Evolutionary conservation across 1,140 invertebrate genomes (phyloP).

Genomic region (Meloidogyne floridensis): DNA sequence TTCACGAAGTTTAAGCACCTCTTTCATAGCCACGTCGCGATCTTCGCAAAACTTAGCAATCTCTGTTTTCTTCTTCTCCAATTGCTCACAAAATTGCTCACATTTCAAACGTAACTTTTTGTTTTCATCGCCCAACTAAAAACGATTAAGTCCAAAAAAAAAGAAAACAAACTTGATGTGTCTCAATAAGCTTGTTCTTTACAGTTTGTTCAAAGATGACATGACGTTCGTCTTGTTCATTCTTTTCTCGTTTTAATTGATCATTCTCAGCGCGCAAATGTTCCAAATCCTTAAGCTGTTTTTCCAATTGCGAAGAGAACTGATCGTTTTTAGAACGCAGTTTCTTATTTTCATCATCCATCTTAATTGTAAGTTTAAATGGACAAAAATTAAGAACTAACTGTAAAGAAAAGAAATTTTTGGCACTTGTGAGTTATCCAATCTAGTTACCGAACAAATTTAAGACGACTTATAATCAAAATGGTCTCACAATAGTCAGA

Average conservation of each 20-base stretch:
- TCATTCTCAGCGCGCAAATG: conserved; percentile 8
- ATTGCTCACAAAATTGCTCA: neutral
- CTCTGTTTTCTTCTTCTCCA: neutral
- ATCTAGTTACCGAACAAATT: no score
- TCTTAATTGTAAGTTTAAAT: neutral
- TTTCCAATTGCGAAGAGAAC: neutral
- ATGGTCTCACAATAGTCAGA: no score
- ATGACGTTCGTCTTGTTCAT: conserved; percentile 23
- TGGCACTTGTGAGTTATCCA: no score
- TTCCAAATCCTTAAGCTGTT: conserved; percentile 35
- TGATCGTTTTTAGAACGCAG: neutral
- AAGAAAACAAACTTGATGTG: neutral
- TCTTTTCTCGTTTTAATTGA: conserved; percentile 15
- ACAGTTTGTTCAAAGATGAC: conserved; percentile 27
- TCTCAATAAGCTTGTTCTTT: conserved; percentile 15
- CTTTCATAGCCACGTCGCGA: neutral
- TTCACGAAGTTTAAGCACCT: neutral
- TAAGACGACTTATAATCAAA: no score
- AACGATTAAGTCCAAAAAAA: neutral
- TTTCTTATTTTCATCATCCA: neutral
- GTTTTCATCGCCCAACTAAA: conserved; percentile 31
- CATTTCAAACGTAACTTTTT: conserved; percentile 12
- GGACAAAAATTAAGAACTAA: no score
- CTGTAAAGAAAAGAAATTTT: no score
- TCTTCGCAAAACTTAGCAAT: neutral